Evolutionary conservation across 1,140 invertebrate genomes (phyloP).

Genomic region (Stenopsyche tienmushanensis): DNA sequence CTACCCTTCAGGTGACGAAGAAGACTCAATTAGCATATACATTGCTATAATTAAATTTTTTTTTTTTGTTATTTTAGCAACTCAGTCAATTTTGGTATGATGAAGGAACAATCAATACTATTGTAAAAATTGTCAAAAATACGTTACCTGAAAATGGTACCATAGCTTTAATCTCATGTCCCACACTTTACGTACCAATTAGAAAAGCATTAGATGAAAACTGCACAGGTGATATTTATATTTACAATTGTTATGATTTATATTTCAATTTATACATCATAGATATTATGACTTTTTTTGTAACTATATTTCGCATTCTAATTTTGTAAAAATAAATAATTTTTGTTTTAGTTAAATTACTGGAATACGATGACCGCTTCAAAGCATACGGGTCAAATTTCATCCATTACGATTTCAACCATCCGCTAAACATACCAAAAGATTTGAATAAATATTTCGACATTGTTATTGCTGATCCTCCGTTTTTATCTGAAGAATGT

Average conservation of each 20-base stretch:
- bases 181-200: slow-evolving; percentile 76
- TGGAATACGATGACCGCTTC: slow-evolving; percentile 84
- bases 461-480: slow-evolving; percentile 89
- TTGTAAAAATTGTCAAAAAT: slow-evolving; percentile 65
- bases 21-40: slow-evolving; percentile 25
- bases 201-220: slow-evolving; percentile 54
- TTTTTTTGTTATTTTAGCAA: slow-evolving; percentile 68
- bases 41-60: slow-evolving; percentile 28
- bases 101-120: slow-evolving; percentile 67
- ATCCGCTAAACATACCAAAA: slow-evolving; percentile 68
- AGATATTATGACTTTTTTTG: too few relatives aligned
- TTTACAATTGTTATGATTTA: too few relatives aligned
- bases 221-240: slow-evolving; percentile 50
- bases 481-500: slow-evolving; percentile 92
- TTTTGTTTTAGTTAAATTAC: slow-evolving; percentile 66
- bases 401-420: slow-evolving; percentile 87
- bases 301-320: slow-evolving; percentile 27
- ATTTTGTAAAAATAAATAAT: slow-evolving; percentile 16
- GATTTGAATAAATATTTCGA: slow-evolving; percentile 69
- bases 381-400: slow-evolving; percentile 77
- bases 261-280: too few relatives aligned
- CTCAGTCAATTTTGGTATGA: slow-evolving; percentile 97
- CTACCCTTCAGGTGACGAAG: too few relatives aligned
- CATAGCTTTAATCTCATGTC: slow-evolving; percentile 87
- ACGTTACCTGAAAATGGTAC: slow-evolving; percentile 59